phyloP scores from a whole-genome alignment of 2,797 vertebrate species.

The Sebastes flavidus region DNA sequence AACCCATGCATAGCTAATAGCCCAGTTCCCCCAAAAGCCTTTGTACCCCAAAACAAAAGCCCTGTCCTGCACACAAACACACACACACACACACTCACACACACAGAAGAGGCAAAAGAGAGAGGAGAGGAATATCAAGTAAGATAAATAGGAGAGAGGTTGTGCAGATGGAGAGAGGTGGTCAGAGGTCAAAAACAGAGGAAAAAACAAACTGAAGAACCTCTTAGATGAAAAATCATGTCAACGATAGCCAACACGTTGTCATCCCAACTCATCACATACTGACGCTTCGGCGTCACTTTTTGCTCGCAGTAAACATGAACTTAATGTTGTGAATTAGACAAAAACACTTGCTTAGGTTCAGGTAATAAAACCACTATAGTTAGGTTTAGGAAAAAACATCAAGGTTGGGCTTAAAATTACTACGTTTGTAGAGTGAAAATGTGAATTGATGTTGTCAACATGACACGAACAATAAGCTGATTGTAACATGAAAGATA shows the following conservation, averaged over 20 bases:
- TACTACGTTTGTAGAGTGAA: too few relatives aligned
- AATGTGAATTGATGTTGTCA: too few relatives aligned
- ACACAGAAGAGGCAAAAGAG: constrained; percentile 13
- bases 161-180: background rate
- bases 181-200: constrained; percentile 7
- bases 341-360: too few relatives aligned
- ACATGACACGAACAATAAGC: too few relatives aligned
- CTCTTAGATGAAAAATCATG: background rate
- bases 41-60: constrained; percentile 71
- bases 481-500: too few relatives aligned
- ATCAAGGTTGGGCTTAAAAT: too few relatives aligned
- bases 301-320: too few relatives aligned
- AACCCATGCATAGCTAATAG: constrained; percentile 80
- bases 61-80: constrained; percentile 16
- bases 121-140: constrained; percentile 63
- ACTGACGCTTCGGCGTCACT: too few relatives aligned
- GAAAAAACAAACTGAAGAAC: background rate
- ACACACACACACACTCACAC: constrained; percentile 4
- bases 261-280: too few relatives aligned
- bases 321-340: too few relatives aligned
- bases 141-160: constrained; percentile 10
- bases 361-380: too few relatives aligned
- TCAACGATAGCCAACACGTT: background rate
- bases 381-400: too few relatives aligned
- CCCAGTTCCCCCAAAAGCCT: constrained; percentile 58